Conservation (phyloP, 37 sponge, comb jelly and placozoan genomes). For the Ephydatia muelleri region DNA sequence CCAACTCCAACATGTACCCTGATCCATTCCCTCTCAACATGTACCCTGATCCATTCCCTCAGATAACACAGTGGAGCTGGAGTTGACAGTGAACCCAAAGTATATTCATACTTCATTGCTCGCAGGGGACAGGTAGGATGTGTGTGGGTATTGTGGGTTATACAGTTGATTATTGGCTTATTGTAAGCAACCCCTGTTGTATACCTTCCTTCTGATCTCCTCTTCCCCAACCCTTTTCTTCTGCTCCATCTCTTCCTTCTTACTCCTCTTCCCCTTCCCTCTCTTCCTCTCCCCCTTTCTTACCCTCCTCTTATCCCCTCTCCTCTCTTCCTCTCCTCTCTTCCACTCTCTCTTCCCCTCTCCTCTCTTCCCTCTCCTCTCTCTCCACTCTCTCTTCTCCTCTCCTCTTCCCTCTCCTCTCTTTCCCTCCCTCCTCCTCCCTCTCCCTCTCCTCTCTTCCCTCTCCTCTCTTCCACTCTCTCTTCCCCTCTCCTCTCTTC, state of each 20-base stretch:
- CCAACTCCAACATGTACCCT: too few relatives aligned
- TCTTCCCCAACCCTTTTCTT: neutral
- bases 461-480: too few relatives aligned
- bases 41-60: neutral
- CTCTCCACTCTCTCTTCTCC: too few relatives aligned
- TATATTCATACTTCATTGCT: slow-evolving; percentile 79
- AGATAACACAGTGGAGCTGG: slow-evolving; percentile 84
- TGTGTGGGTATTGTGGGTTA: neutral
- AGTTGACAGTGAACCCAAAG: slow-evolving; percentile 69
- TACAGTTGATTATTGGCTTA: neutral
- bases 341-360: too few relatives aligned
- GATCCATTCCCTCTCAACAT: too few relatives aligned
- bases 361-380: too few relatives aligned
- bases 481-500: too few relatives aligned
- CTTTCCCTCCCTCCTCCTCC: too few relatives aligned
- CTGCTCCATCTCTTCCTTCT: neutral
- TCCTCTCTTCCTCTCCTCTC: too few relatives aligned
- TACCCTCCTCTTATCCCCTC: neutral
- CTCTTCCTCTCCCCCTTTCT: neutral
- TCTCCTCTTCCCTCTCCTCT: too few relatives aligned
- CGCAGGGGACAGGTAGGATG: slow-evolving; percentile 78
- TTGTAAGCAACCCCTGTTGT: neutral
- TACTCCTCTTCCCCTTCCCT: neutral
- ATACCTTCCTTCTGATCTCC: neutral
- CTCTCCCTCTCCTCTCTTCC: too few relatives aligned